Evolutionary conservation across 2,113 vertebrate genomes (phyloP).

Genomic region (Heliornis fulica): DNA sequence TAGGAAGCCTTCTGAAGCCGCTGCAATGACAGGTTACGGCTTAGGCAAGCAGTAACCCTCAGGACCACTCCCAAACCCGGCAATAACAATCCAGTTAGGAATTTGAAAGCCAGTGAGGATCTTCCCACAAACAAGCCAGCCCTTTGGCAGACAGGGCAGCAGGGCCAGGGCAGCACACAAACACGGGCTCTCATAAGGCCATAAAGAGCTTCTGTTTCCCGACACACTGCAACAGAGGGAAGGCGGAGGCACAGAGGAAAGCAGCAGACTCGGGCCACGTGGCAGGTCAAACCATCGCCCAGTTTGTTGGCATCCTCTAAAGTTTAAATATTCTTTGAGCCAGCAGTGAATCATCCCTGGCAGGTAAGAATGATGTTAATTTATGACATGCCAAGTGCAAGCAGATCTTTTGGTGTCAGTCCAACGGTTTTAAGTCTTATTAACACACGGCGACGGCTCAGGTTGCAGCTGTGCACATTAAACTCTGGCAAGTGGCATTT

Average conservation of each 20-base stretch:
- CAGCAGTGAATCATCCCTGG: conserved; percentile 63
- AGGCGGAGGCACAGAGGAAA: conserved; percentile 6
- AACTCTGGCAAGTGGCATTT: conserved; percentile 47
- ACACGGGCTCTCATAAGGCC: background rate
- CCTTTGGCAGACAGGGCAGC: background rate
- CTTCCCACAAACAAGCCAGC: conserved; percentile 19
- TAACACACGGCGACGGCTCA: conserved; percentile 27
- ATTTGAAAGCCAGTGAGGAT: background rate
- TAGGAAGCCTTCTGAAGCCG: background rate
- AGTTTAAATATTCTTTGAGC: conserved; percentile 41
- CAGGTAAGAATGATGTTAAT: conserved; percentile 63
- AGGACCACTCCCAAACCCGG: background rate
- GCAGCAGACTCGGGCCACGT: conserved; percentile 30
- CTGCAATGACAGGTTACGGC: background rate
- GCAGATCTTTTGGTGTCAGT: conserved; percentile 54
- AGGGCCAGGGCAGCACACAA: background rate
- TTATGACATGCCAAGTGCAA: conserved; percentile 63
- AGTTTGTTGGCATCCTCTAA: conserved; percentile 54
- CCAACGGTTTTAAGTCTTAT: conserved; percentile 55
- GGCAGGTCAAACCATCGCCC: conserved; percentile 63
- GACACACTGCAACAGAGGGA: background rate
- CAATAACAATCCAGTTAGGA: background rate
- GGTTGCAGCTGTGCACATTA: conserved; percentile 56
- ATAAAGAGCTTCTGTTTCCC: conserved; percentile 58
- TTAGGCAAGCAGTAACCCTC: background rate